Conservation (phyloP, 2,888 invertebrate species). For the Melangyna quadrimaculata region DNA sequence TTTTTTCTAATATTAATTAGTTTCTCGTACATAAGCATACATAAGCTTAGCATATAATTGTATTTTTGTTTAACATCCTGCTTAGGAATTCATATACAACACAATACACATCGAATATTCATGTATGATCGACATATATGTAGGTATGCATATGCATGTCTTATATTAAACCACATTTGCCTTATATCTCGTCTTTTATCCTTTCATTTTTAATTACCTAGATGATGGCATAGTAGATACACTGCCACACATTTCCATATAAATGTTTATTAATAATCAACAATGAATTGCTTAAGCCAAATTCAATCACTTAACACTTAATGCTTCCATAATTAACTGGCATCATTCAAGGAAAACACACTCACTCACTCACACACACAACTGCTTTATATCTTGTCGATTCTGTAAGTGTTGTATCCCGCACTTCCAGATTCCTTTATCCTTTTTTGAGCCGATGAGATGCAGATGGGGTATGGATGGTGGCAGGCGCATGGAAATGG, state of each 20-base stretch:
- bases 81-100: slow-evolving; percentile 9
- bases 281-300: slow-evolving; percentile 41
- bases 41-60: neutral
- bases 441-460: neutral
- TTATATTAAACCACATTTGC: too few species aligned
- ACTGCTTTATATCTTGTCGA: neutral
- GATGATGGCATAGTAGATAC: neutral
- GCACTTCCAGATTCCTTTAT: neutral
- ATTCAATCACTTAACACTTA: slow-evolving; percentile 63
- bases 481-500: neutral
- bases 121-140: neutral
- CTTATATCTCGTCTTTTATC: slow-evolving; percentile 4
- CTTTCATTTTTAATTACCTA: slow-evolving; percentile 11
- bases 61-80: neutral
- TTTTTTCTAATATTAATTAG: slow-evolving; percentile 2
- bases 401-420: neutral
- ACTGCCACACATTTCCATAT: neutral
- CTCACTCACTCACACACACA: neutral
- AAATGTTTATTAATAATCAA: slow-evolving; percentile 47
- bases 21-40: neutral
- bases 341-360: neutral
- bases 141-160: too few species aligned
- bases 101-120: neutral
- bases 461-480: neutral
- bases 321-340: slow-evolving; percentile 59